phyloP scores from a whole-genome alignment of 2,888 invertebrate genomes.

The Aethes cnicana region DNA sequence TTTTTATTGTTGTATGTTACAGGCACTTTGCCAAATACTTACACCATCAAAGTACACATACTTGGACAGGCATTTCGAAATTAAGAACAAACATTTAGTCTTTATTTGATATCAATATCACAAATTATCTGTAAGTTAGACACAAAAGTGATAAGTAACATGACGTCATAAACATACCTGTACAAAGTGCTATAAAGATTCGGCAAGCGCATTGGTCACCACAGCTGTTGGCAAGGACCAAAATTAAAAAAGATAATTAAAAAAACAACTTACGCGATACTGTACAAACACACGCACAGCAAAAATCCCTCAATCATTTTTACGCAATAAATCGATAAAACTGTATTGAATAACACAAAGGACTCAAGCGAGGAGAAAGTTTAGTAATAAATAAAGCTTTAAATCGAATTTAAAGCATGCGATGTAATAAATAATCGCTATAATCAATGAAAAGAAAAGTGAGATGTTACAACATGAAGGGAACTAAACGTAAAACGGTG shows the following conservation, averaged over 20 bases:
- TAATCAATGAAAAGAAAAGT: slow-evolving; percentile 17
- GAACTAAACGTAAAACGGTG: slow-evolving; percentile 7
- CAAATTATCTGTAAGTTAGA: not conserved
- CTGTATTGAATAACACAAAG: slow-evolving; percentile 24
- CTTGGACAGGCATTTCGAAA: no score
- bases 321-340: slow-evolving; percentile 26
- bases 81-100: not conserved
- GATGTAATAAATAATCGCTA: slow-evolving; percentile 32
- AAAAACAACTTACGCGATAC: slow-evolving; percentile 54
- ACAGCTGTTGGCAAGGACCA: slow-evolving; percentile 22
- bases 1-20: no score
- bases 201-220: slow-evolving; percentile 22
- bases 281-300: slow-evolving; percentile 57
- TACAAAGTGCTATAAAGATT: slow-evolving; percentile 7
- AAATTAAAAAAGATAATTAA: slow-evolving; percentile 22
- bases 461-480: slow-evolving; percentile 3
- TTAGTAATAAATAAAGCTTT: slow-evolving; percentile 4
- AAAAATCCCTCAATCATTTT: slow-evolving; percentile 56
- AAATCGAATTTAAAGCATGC: slow-evolving; percentile 28
- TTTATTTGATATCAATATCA: slow-evolving; percentile 2
- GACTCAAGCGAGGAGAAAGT: slow-evolving; percentile 24
- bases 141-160: not conserved
- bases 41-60: no score
- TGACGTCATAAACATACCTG: slow-evolving; percentile 10
- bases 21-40: no score